Percentiles rank a stretch among this genome's conserved stretches.
Conservation (phyloP, 2,797 vertebrate genomes). For the Sebastes cheni region DNA sequence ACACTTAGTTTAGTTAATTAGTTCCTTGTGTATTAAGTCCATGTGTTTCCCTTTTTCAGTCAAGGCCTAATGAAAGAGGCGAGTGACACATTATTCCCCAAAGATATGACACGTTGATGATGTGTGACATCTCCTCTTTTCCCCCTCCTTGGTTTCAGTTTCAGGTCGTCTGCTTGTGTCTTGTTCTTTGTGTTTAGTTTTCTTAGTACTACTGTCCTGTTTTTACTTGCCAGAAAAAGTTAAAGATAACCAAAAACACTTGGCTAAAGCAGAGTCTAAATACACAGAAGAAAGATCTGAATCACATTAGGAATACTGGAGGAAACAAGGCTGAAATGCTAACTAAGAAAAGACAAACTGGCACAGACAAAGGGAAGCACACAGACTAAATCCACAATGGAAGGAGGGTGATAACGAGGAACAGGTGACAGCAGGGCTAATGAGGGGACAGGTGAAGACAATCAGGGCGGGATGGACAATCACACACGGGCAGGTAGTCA, state of each 20-base stretch:
- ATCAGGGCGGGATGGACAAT: accelerated
- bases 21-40: not conserved
- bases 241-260: not conserved
- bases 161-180: too few relatives aligned
- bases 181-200: too few relatives aligned
- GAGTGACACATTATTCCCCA: too few relatives aligned
- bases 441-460: not conserved
- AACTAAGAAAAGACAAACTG: not conserved
- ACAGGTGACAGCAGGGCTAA: not conserved
- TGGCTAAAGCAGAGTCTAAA: not conserved
- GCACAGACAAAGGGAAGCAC: not conserved
- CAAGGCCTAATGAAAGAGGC: too few relatives aligned
- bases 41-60: not conserved
- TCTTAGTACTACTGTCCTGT: too few relatives aligned
- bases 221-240: not conserved
- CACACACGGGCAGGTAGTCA: not conserved
- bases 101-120: too few relatives aligned
- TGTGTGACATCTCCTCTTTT: too few relatives aligned
- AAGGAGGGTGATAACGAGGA: not conserved
- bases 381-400: not conserved
- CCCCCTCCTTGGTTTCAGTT: too few relatives aligned
- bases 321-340: not conserved
- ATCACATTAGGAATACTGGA: not conserved
- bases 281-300: not conserved
- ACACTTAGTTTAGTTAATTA: not conserved